Conservation (phyloP, 2,888 invertebrate species). For the Orthosia gracilis region DNA sequence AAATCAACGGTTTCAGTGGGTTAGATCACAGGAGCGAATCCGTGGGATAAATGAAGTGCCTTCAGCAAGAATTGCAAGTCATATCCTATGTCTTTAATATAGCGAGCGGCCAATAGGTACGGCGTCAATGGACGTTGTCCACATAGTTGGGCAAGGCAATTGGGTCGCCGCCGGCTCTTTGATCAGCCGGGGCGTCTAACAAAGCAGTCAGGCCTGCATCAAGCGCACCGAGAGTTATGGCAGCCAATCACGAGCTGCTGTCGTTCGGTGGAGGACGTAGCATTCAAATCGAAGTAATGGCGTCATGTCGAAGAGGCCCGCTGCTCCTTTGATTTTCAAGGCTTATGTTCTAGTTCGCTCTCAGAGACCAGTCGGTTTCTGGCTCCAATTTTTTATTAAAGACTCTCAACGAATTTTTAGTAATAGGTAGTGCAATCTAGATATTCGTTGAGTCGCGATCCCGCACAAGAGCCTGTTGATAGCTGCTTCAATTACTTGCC, state of each 20-base stretch:
- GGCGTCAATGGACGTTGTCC: not conserved
- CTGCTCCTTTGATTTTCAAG: not conserved
- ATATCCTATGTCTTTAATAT: not conserved
- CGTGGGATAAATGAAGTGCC: not conserved
- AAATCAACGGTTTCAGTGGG: not conserved
- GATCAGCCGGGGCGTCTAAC: not conserved
- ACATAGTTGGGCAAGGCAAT: not conserved
- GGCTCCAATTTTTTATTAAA: too few relatives aligned
- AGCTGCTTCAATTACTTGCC: not conserved
- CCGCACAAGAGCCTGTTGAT: not conserved
- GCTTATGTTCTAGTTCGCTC: not conserved
- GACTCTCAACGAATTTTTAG: not conserved
- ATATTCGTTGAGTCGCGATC: not conserved
- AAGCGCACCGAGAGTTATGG: not conserved
- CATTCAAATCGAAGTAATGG: not conserved
- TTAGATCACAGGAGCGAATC: too few relatives aligned
- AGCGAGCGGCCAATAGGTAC: not conserved
- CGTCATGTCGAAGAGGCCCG: not conserved
- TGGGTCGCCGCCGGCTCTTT: not conserved
- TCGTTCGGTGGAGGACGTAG: too few relatives aligned
- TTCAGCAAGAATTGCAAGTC: not conserved
- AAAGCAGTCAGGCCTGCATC: not conserved
- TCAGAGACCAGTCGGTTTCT: too few relatives aligned
- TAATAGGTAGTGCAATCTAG: not conserved
- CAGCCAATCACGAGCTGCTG: slow-evolving; percentile 6